Evolutionary conservation across 2,888 invertebrate genomes (phyloP), one percentile per base, ranked within the genome.

Genomic region (Drosophila macrothrix): DNA sequence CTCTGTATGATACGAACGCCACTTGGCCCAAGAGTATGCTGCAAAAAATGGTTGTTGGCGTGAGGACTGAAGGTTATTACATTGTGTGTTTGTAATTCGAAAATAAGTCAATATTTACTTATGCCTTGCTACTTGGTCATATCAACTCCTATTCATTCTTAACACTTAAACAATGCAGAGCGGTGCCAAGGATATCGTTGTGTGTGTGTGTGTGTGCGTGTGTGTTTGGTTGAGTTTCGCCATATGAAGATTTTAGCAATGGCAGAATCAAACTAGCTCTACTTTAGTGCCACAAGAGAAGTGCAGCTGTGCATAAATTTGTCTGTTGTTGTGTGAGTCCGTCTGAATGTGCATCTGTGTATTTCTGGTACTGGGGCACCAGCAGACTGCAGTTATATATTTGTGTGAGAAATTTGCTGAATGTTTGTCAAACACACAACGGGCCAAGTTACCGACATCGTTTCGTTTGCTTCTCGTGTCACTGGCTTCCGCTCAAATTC

Each of bases 341-440:
- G 12, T 12, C 22, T 22, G 49, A 31, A 14, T 58, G 25, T 39
- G 22, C 43, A 28, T 25, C 37, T 29, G 43, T 37, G 25, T 28
- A 25, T 52, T 16, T 54, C 2, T 35, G 22, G 12, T 35, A 37
- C 19, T 58, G 41, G 49, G 67, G 37, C 58, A 33, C 43, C 49
- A 52, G 28, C 39, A 31, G 25, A 59, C 46, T 62, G 52, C 58
- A 54, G 43, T 33, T 46, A n/a, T 43, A 9, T 35, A 41, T 12
- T 12, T 28, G 70, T 63, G 70, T 58, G 68, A 54, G 1, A 28
- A 41, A 68, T 61, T 76, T 71, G 58, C 61, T 60, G 71, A 46
- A 61, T 78, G 74, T 87, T 81, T 82, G 82, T 59, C 66, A 63
- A 70, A 69, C 64, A 74, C 61, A 72, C 60, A 58, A 53, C 49